Conservation (phyloP, 2,888 invertebrate genomes). For the Strigamia crassipes region DNA sequence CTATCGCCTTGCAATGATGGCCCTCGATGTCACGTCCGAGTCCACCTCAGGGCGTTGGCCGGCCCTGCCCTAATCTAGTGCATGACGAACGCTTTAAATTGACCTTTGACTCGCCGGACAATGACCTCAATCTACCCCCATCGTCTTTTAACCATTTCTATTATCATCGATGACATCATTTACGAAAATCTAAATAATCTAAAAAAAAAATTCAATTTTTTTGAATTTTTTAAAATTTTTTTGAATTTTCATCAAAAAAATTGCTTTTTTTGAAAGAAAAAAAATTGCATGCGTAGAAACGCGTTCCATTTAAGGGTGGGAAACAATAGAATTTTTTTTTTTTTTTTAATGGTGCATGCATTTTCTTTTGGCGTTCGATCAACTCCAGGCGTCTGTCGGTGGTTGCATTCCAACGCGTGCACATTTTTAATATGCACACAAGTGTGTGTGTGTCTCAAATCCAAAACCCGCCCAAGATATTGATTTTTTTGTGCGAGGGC, state of each 20-base stretch:
- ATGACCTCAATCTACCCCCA: constrained; percentile 26
- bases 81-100: constrained; percentile 33
- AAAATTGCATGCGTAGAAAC: neutral
- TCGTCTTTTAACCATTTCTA: neutral
- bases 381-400: neutral
- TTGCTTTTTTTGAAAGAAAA: no score
- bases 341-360: neutral
- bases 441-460: constrained; percentile 14
- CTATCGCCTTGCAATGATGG: constrained; percentile 17
- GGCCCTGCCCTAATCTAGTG: constrained; percentile 37
- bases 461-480: constrained; percentile 32
- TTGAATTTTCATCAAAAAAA: neutral
- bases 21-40: constrained; percentile 29
- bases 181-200: neutral
- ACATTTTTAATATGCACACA: constrained; percentile 44
- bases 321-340: neutral
- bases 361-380: neutral
- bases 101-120: constrained; percentile 35
- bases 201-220: neutral
- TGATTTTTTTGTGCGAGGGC: constrained; percentile 24
- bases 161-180: neutral
- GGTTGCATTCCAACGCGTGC: constrained; percentile 41
- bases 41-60: constrained; percentile 37
- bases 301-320: neutral
- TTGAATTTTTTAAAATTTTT: no score